phyloP scores from a whole-genome alignment of 2,888 invertebrate species.

The Epicampocera succincta region DNA sequence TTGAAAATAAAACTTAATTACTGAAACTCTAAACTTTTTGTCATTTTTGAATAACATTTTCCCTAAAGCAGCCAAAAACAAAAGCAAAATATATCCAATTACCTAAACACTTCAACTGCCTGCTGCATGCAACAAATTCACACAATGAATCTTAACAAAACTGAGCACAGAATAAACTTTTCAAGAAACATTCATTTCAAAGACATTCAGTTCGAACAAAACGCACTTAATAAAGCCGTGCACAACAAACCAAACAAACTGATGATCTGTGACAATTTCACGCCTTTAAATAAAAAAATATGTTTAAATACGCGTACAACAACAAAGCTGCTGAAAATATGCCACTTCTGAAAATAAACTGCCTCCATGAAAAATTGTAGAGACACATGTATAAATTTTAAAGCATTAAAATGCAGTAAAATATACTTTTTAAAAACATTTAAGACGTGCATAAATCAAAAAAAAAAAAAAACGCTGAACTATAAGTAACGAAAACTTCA shows the following conservation, averaged over 20 bases:
- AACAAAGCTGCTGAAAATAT: slow-evolving; percentile 61
- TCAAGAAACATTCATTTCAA: not conserved
- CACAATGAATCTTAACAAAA: not conserved
- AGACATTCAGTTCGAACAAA: not conserved
- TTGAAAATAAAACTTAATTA: slow-evolving; percentile 21
- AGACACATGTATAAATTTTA: slow-evolving; percentile 65
- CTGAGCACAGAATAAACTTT: slow-evolving; percentile 25
- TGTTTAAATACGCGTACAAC: slow-evolving; percentile 17
- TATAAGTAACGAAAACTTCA: slow-evolving; percentile 47
- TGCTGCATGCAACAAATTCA: slow-evolving; percentile 5
- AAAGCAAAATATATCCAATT: slow-evolving; percentile 45
- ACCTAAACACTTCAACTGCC: slow-evolving; percentile 9
- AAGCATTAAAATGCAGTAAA: slow-evolving; percentile 79
- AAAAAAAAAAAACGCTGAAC: slow-evolving; percentile 69
- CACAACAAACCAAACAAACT: slow-evolving; percentile 7
- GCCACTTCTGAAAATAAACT: slow-evolving; percentile 68
- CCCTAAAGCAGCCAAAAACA: not conserved
- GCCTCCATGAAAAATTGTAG: slow-evolving; percentile 44
- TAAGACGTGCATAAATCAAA: slow-evolving; percentile 77
- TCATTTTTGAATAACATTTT: slow-evolving; percentile 2
- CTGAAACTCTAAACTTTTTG: slow-evolving; percentile 40
- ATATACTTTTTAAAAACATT: slow-evolving; percentile 75
- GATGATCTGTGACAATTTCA: slow-evolving; percentile 69
- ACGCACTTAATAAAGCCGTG: slow-evolving; percentile 31
- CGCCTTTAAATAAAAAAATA: slow-evolving; percentile 58